Evolutionary conservation across 2,113 vertebrate genomes (phyloP).

Genomic region (Rhabdornis inornatus): DNA sequence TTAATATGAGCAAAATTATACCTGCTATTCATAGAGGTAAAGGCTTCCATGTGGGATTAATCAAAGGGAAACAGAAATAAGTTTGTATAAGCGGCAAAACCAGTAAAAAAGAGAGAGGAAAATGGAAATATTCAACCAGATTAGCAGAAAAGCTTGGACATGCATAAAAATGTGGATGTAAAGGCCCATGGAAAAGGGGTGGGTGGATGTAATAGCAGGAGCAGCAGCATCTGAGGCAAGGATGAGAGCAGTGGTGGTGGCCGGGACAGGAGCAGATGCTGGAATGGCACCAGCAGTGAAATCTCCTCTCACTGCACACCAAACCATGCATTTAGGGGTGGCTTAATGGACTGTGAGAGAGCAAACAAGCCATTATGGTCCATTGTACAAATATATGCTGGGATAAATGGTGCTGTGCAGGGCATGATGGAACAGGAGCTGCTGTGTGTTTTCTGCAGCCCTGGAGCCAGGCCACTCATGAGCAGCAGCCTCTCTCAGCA

Average conservation of each 20-base stretch:
- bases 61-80: background rate
- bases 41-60: background rate
- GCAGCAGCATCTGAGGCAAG: background rate
- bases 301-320: background rate
- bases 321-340: background rate
- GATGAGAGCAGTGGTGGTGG: background rate
- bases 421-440: background rate
- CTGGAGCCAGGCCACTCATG: background rate
- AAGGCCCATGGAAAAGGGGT: background rate
- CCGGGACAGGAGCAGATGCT: background rate
- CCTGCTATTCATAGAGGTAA: background rate
- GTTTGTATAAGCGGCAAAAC: background rate
- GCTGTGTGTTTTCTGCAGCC: background rate
- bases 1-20: background rate
- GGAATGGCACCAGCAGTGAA: background rate
- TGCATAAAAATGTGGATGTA: background rate
- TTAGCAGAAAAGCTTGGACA: background rate
- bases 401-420: background rate
- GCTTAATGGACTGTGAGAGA: conserved; percentile 2
- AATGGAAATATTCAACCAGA: background rate
- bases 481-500: background rate
- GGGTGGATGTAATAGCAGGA: background rate
- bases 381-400: background rate
- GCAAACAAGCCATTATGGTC: background rate
- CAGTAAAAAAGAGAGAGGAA: background rate